Conservation (phyloP, 2,797 vertebrate species). For the Trachurus trachurus region DNA sequence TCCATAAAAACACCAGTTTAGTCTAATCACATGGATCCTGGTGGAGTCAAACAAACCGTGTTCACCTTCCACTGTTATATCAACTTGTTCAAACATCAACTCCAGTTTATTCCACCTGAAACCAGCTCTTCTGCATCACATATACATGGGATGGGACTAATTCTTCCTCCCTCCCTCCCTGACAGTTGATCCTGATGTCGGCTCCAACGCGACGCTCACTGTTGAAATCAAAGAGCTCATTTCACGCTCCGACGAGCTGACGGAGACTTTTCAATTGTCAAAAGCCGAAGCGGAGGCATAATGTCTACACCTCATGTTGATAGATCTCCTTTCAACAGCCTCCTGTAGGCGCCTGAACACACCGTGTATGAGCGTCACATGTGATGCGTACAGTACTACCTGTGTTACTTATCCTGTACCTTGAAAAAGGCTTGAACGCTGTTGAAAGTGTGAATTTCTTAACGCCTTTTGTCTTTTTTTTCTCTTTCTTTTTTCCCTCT, state of each 20-base stretch:
- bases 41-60: neutral
- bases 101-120: too few relatives aligned
- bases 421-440: too few relatives aligned
- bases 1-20: too few relatives aligned
- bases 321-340: conserved; percentile 42
- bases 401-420: too few relatives aligned
- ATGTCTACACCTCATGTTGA: conserved; percentile 57
- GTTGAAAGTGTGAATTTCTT: too few relatives aligned
- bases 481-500: too few relatives aligned
- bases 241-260: conserved; percentile 80
- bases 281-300: conserved; percentile 53
- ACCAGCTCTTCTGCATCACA: conserved; percentile 3
- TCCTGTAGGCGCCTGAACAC: neutral
- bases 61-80: neutral
- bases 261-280: conserved; percentile 62
- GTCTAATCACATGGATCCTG: neutral
- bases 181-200: conserved; percentile 72
- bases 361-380: neutral
- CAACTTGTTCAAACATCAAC: conserved; percentile 1
- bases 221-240: conserved; percentile 83
- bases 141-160: too few relatives aligned
- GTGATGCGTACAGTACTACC: too few relatives aligned
- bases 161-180: conserved; percentile 21
- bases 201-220: conserved; percentile 58
- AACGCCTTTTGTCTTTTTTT: too few relatives aligned